Evolutionary conservation across 2,888 invertebrate species (phyloP).

Genomic region (Seladonia tumulorum): DNA sequence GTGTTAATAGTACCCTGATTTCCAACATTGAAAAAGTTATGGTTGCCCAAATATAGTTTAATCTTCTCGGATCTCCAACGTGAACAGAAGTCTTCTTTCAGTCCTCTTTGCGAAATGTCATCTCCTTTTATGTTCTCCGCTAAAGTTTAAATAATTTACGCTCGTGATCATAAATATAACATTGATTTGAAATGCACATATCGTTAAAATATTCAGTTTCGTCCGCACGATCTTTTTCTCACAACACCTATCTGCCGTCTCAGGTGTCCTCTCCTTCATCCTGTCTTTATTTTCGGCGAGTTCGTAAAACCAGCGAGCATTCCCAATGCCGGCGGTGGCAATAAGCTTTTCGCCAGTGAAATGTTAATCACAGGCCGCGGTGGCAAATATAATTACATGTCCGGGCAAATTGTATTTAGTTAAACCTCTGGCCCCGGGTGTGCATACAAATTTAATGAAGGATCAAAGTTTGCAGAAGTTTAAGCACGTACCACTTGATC

Average conservation of each 20-base stretch:
- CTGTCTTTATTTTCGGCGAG: not conserved
- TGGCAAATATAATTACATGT: constrained; percentile 46
- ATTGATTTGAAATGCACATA: not conserved
- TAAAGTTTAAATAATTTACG: not conserved
- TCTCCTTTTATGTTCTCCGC: not conserved
- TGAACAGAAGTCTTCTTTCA: not conserved
- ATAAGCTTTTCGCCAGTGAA: not conserved
- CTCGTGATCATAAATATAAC: not conserved
- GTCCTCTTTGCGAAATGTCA: not conserved
- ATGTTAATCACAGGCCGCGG: constrained; percentile 23
- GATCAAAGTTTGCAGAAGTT: constrained; percentile 58
- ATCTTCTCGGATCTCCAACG: not conserved
- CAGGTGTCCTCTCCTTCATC: not conserved
- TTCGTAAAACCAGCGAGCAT: not conserved
- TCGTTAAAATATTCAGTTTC: not conserved
- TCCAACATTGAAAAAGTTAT: not conserved
- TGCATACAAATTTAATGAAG: constrained; percentile 56
- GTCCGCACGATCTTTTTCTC: not conserved
- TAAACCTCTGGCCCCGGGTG: constrained; percentile 17
- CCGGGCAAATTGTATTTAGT: constrained; percentile 42
- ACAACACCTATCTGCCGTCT: not conserved
- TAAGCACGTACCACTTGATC: constrained; percentile 41
- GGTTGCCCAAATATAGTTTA: not conserved
- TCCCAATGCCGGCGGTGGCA: not conserved
- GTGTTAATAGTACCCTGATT: too few relatives aligned